Evolutionary conservation across 2,888 invertebrate species (phyloP).

Genomic region (Himalopsyche japonica): DNA sequence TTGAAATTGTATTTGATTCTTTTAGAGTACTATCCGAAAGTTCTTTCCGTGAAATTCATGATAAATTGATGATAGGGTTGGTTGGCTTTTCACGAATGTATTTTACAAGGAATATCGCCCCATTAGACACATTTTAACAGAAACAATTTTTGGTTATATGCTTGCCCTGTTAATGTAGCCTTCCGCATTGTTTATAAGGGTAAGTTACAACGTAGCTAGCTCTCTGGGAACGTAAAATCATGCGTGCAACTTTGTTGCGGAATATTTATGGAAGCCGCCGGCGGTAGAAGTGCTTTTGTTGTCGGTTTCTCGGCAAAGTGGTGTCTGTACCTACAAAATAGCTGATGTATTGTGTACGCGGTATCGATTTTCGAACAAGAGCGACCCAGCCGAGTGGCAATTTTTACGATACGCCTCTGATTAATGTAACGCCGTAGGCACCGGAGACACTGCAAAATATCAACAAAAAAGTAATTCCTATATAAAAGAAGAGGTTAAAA

Average conservation of each 20-base stretch:
- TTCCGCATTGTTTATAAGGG: not conserved
- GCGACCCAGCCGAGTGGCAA: not conserved
- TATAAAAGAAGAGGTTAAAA: not conserved
- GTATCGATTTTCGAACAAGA: not conserved
- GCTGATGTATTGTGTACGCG: not conserved
- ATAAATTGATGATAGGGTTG: not conserved
- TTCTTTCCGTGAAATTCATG: no score
- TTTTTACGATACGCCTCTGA: not conserved
- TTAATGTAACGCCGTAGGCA: not conserved
- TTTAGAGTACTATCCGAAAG: no score
- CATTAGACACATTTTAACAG: not conserved
- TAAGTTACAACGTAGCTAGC: not conserved
- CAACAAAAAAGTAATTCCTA: not conserved
- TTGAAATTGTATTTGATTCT: no score
- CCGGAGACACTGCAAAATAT: not conserved
- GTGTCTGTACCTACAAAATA: not conserved
- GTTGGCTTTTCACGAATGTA: not conserved
- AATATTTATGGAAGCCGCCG: constrained; percentile 29
- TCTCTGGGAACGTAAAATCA: constrained; percentile 2
- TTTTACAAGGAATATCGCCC: not conserved
- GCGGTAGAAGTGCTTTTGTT: constrained; percentile 16
- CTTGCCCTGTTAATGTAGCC: not conserved
- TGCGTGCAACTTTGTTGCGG: constrained; percentile 29
- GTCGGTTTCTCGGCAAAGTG: constrained; percentile 13
- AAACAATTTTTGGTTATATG: not conserved